phyloP scores from a whole-genome alignment of 64 coral and sea anemone genomes.

The Montipora sp. region DNA sequence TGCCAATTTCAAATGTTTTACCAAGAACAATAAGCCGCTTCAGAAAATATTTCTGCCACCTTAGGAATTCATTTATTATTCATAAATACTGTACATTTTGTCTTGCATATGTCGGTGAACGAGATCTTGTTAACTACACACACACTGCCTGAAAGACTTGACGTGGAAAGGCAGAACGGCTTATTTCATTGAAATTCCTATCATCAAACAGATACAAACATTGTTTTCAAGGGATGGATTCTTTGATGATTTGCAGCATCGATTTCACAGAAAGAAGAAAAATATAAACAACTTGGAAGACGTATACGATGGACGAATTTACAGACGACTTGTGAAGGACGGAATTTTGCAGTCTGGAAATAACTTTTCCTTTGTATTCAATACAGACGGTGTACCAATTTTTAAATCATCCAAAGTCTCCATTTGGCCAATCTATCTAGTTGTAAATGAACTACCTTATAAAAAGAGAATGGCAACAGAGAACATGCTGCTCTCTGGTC shows the following conservation, averaged over 20 bases:
- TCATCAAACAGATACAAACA: constrained; percentile 50
- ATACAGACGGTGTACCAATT: constrained; percentile 74
- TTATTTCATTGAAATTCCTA: constrained; percentile 67
- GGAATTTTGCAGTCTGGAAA: constrained; percentile 35
- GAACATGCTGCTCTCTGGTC: constrained; percentile 78
- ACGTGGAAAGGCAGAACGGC: background rate
- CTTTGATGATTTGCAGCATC: constrained; percentile 59
- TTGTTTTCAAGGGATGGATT: constrained; percentile 59
- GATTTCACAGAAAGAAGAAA: constrained; percentile 57
- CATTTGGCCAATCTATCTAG: constrained; percentile 73
- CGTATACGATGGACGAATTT: constrained; percentile 76
- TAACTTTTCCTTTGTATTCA: constrained; percentile 70
- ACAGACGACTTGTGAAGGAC: constrained; percentile 41
- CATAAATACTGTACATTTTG: too few relatives aligned
- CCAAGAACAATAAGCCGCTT: too few relatives aligned
- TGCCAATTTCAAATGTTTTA: too few relatives aligned
- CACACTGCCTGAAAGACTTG: too few relatives aligned
- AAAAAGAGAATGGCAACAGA: constrained; percentile 52
- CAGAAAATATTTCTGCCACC: too few relatives aligned
- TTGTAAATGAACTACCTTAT: constrained; percentile 77
- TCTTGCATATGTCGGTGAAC: too few relatives aligned
- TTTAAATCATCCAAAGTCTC: constrained; percentile 87
- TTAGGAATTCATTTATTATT: too few relatives aligned
- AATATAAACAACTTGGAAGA: constrained; percentile 61
- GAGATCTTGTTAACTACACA: too few relatives aligned